Evolutionary conservation across 2,888 invertebrate genomes (phyloP), one percentile per base, ranked within the genome.

Genomic region (Tortricodes alternella): DNA sequence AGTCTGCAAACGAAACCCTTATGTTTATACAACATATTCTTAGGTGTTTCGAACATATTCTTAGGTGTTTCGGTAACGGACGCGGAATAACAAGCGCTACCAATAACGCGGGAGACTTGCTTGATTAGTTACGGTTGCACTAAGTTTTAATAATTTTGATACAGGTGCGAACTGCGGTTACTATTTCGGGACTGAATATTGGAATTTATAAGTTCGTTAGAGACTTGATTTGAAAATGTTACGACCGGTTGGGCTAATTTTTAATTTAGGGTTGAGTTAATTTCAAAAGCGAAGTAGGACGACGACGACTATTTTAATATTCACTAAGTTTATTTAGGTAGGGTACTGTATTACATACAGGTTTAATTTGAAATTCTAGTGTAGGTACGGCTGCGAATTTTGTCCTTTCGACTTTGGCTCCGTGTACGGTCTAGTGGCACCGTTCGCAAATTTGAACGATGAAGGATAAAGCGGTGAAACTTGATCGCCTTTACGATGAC

Each of bases 321-420:
- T 46, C 34, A 8, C 15, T 2, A 48, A 35, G 13, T 27, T 27
- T 11, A 48, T 34, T 51, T 4, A 6, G 27, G n/a, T n/a, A 29
- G 13, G n/a, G 13, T 4, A 24, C 23, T 15, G 21, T 24, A 1
- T 7, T 44, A 18, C 15, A 18, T 16, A n/a, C n/a, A n/a, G n/a
- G n/a, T n/a, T n/a, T n/a, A n/a, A n/a, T 44, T 44, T 16, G 11
- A 3, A 41, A 1, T 11, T n/a, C n/a, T 41, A 29, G 35, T 48
- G 27, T 43, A 46, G 37, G 48, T 19, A 49, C 55, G 55, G 55
- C 49, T 49, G 55, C 49, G 49, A 56, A 49, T 49, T 56, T 56
- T 56, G 43, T 21, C 49, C 49, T 56, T 56, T 56, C 37, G 49
- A 49, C 55, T 44, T 49, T 43, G 55, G 13, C 37, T 29, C 44